Percentiles rank a stretch among this genome's conserved stretches.
Evolutionary conservation across 2,113 vertebrate species (phyloP).

Genomic region (Laticauda colubrina): DNA sequence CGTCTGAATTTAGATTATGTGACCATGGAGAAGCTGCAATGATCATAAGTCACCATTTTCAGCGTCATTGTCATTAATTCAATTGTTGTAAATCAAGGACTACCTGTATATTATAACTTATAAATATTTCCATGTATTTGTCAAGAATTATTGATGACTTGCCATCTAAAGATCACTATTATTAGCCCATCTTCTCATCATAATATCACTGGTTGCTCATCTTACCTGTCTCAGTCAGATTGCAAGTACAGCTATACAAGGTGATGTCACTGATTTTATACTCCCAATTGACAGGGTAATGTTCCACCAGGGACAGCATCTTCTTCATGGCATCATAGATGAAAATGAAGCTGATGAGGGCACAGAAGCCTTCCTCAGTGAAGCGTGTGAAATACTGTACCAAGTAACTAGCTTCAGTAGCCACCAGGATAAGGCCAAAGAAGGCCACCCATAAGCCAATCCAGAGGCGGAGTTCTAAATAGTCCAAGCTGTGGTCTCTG

Average conservation of each 20-base stretch:
- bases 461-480: slow-evolving; percentile 80
- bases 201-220: not conserved
- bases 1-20: no score
- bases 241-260: slow-evolving; percentile 70
- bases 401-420: slow-evolving; percentile 76
- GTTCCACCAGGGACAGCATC: slow-evolving; percentile 71
- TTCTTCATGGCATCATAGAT: slow-evolving; percentile 77
- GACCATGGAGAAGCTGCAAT: no score
- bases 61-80: not conserved
- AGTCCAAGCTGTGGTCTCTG: slow-evolving; percentile 74
- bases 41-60: not conserved
- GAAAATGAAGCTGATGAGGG: slow-evolving; percentile 81
- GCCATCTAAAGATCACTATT: not conserved
- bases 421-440: slow-evolving; percentile 75
- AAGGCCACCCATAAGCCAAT: slow-evolving; percentile 79
- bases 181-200: not conserved
- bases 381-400: slow-evolving; percentile 78
- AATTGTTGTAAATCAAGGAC: not conserved
- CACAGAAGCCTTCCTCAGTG: slow-evolving; percentile 80
- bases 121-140: not conserved
- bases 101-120: not conserved
- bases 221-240: slow-evolving; percentile 52
- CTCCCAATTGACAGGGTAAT: slow-evolving; percentile 74
- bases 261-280: slow-evolving; percentile 56
- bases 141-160: not conserved